phyloP scores from a whole-genome alignment of 2,797 vertebrate genomes.

The Tangara arthus region DNA sequence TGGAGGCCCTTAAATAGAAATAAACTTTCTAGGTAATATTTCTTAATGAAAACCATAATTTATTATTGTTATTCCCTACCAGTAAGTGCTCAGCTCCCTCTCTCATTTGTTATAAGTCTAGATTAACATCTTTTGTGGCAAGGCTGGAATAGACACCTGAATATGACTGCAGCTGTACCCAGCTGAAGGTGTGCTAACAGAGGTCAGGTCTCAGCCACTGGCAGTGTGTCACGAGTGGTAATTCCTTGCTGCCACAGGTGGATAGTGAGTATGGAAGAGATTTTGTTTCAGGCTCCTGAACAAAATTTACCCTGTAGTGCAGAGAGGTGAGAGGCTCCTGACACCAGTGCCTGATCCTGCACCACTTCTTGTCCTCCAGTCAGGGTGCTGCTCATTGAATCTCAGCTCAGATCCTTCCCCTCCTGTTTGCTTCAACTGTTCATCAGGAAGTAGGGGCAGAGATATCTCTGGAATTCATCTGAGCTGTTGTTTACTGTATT shows the following conservation, averaged over 20 bases:
- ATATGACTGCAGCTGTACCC: not conserved
- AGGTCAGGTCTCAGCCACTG: not conserved
- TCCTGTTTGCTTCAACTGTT: not conserved
- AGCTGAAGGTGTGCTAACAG: not conserved
- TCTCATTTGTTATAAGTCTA: not conserved
- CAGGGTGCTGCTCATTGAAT: not conserved
- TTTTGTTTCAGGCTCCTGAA: not conserved
- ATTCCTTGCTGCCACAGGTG: not conserved
- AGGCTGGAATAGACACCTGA: not conserved
- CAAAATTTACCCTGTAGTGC: not conserved
- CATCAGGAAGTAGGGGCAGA: not conserved
- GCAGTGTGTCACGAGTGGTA: rapidly evolving
- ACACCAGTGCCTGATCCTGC: not conserved
- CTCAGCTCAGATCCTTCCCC: not conserved
- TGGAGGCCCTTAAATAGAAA: constrained; percentile 42
- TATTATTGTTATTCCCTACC: constrained; percentile 59
- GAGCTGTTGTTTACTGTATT: not conserved
- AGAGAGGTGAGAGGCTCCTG: not conserved
- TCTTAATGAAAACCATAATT: constrained; percentile 72
- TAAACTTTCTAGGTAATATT: constrained; percentile 52
- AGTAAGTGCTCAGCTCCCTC: constrained; percentile 17
- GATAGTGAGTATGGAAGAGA: not conserved
- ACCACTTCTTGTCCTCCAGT: not conserved
- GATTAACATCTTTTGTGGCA: not conserved
- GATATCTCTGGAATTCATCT: not conserved